Evolutionary conservation across 2,797 vertebrate genomes (phyloP).

Genomic region (Nasua narica): DNA sequence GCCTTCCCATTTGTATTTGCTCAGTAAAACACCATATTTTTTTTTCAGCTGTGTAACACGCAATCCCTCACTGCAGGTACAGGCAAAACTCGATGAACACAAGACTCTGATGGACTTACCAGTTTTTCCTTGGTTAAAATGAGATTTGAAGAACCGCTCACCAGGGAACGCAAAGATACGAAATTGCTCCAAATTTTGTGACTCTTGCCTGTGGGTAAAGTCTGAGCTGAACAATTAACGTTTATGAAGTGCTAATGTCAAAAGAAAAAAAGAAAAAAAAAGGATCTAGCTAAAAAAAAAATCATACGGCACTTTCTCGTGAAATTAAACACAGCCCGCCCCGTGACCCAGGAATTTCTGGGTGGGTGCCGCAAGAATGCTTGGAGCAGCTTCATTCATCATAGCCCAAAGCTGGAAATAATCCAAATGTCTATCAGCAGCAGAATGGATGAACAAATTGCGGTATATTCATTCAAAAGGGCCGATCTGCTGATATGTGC

Average conservation of each 20-base stretch:
- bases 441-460: neutral
- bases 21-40: neutral
- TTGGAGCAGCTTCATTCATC: neutral
- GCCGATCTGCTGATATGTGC: no score
- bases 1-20: neutral
- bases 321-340: neutral
- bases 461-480: neutral
- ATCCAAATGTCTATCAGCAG: neutral
- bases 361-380: rapidly evolving
- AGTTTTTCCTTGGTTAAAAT: neutral
- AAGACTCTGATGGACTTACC: neutral
- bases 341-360: neutral
- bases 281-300: neutral
- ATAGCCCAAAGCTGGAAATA: neutral
- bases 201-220: neutral
- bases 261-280: neutral
- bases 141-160: neutral
- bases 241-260: neutral
- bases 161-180: neutral
- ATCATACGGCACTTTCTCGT: neutral
- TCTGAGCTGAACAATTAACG: neutral
- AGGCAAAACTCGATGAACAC: neutral
- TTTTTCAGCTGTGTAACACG: neutral
- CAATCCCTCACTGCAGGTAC: neutral
- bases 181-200: neutral